Evolutionary conservation across 2,113 vertebrate species (phyloP).

Genomic region (Dolichotis patagonum): DNA sequence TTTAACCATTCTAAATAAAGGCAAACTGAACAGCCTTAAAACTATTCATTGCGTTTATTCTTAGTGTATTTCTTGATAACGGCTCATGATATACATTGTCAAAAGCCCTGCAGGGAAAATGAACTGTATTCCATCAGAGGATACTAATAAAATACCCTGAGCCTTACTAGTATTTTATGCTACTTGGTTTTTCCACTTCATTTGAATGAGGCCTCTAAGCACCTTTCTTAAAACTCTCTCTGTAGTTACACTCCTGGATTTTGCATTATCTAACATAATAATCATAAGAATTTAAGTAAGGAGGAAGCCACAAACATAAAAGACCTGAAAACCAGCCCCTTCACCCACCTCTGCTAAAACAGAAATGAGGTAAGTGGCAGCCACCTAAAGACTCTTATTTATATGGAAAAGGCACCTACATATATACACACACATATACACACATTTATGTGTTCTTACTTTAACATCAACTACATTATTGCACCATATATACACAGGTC

Average conservation of each 20-base stretch:
- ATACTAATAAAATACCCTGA: neutral
- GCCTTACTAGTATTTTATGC: neutral
- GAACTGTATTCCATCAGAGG: neutral
- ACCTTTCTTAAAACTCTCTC: neutral
- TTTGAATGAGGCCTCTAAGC: neutral
- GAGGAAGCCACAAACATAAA: neutral
- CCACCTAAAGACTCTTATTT: neutral
- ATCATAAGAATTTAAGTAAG: neutral
- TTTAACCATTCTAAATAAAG: neutral
- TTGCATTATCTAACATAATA: neutral
- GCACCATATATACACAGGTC: neutral
- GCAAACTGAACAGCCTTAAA: neutral
- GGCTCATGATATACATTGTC: neutral
- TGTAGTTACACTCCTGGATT: neutral
- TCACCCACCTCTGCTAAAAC: neutral
- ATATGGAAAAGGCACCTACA: neutral
- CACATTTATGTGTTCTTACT: neutral
- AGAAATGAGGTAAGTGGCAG: neutral
- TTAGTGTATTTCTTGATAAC: neutral
- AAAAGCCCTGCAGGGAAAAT: neutral
- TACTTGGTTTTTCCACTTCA: neutral
- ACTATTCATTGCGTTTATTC: neutral
- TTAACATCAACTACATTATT: neutral
- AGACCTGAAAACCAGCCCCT: neutral
- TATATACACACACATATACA: neutral